Evolutionary conservation across 2,797 vertebrate species (phyloP).

Genomic region (Falco cherrug): DNA sequence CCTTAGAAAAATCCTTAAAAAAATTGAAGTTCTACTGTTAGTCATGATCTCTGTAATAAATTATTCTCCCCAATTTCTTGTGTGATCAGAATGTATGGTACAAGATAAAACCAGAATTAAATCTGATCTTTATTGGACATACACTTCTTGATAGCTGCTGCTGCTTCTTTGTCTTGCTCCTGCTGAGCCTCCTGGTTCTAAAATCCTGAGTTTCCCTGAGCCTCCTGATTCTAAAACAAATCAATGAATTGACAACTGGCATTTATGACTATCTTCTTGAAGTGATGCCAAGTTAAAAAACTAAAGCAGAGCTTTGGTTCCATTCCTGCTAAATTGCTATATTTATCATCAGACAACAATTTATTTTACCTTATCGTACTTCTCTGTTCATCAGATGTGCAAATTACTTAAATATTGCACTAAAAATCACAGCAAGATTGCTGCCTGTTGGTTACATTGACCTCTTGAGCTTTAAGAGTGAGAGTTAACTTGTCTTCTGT

Average conservation of each 20-base stretch:
- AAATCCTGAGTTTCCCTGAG: neutral
- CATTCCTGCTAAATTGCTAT: neutral
- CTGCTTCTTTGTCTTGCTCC: slow-evolving; percentile 50
- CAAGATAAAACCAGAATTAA: neutral
- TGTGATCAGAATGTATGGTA: slow-evolving; percentile 19
- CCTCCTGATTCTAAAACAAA: neutral
- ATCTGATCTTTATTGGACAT: slow-evolving; percentile 46
- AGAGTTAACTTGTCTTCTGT: slow-evolving; percentile 27
- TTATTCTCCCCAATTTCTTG: slow-evolving; percentile 29
- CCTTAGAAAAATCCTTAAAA: slow-evolving; percentile 39
- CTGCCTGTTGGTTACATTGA: slow-evolving; percentile 2
- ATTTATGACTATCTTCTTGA: slow-evolving; percentile 21
- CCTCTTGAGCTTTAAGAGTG: slow-evolving; percentile 22
- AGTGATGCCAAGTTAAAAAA: neutral
- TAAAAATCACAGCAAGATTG: slow-evolving; percentile 26
- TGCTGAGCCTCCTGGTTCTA: neutral
- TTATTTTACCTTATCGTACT: neutral
- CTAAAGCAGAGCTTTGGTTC: neutral
- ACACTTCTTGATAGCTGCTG: slow-evolving; percentile 55
- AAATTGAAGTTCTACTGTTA: slow-evolving; percentile 10
- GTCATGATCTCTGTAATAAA: slow-evolving; percentile 16
- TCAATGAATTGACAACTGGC: slow-evolving; percentile 12
- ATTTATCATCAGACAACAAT: neutral
- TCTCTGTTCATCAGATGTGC: slow-evolving; percentile 41
- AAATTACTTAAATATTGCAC: slow-evolving; percentile 42